Base-by-base conservation (phyloP, 2,888 invertebrate genomes). In the Ganaspis brasiliensis region DNA sequence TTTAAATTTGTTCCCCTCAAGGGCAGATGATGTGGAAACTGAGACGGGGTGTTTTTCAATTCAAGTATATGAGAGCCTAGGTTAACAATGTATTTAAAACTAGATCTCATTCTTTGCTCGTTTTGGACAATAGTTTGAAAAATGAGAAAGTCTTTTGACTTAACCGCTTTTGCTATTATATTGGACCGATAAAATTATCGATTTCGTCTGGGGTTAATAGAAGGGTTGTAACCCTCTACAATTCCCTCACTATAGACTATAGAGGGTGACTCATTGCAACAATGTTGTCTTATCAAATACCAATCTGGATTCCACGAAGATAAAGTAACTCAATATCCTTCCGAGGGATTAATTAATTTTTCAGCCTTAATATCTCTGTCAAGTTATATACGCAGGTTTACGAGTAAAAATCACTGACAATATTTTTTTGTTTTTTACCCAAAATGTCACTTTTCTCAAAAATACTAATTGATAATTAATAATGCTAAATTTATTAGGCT, bases 171-270 rank as follows among this genome's bases (percentile, higher is more conserved):
- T 12, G 21, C 45, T 67, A 67, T 45, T 45, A 63, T 63, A 67
- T 67, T 67, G 45, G 16, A 67, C 67, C 24, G n/a, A 5, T 40
- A 24, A 21, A 9, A n/a, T n/a, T 67, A 67, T 67, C 40, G 67
- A 67, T 67, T 67, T 67, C 21, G 45, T 67, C 40, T 67, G 67
- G n/a, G 40, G 40, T 45, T 45, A 67, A 52, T 52, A 52, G 5
- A 52, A 45, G 67, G 67, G 67, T 67, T 45, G 67, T 24, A 45
- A 67, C 67, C 45, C 67, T 67, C 21, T 45, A n/a, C 24, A 67
- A 21, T 45, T 67, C 45, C 67, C 24, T 45, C 24, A 14, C 21
- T 37, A 67, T n/a, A n/a, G n/a, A n/a, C n/a, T n/a, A 2, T 10
- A 67, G 14, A 21, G 35, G 24, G 21, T 67, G 67, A 67, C 67